A percentile compares a stretch with the other conserved stretches of the same genome.
These are phyloP conservation scores for Ginglymostoma cirratum DNA, from an alignment of 2,113 vertebrate species.

Conservation along the genomic window DNA sequence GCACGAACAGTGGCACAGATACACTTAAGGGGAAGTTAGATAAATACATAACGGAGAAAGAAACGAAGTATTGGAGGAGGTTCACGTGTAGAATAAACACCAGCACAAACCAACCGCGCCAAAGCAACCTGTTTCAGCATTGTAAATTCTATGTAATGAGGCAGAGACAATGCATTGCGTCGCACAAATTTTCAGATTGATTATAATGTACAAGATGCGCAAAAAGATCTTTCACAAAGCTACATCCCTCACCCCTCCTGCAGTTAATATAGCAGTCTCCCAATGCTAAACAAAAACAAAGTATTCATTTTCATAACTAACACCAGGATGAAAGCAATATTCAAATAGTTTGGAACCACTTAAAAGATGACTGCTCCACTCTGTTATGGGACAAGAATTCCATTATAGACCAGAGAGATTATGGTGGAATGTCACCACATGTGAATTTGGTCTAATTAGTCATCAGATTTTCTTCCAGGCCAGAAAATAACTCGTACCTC, in stretches of 20 bases:
- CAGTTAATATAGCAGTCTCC: background rate
- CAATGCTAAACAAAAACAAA: background rate
- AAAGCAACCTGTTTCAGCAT: background rate
- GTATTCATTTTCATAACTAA: slow-evolving; percentile 28
- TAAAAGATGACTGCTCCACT: slow-evolving; percentile 22
- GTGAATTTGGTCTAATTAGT: slow-evolving; percentile 27
- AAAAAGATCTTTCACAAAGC: background rate
- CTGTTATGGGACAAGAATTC: background rate
- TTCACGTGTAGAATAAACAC: background rate
- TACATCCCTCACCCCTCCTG: background rate
- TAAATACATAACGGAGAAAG: background rate
- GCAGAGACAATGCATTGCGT: background rate
- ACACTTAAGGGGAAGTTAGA: background rate
- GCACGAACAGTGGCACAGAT: background rate
- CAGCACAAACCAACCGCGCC: background rate
- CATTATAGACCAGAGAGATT: background rate
- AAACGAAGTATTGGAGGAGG: too few species aligned
- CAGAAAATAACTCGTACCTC: background rate
- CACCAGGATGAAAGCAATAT: slow-evolving; percentile 23
- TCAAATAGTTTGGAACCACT: slow-evolving; percentile 19
- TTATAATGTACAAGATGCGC: background rate
- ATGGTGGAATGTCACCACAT: slow-evolving; percentile 28
- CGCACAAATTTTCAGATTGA: background rate
- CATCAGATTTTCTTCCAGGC: background rate
- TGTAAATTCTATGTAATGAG: background rate